Percentiles rank a stretch among this genome's conserved stretches.
Conservation (phyloP, 2,888 invertebrate genomes). For the Alloplasta piceator region DNA sequence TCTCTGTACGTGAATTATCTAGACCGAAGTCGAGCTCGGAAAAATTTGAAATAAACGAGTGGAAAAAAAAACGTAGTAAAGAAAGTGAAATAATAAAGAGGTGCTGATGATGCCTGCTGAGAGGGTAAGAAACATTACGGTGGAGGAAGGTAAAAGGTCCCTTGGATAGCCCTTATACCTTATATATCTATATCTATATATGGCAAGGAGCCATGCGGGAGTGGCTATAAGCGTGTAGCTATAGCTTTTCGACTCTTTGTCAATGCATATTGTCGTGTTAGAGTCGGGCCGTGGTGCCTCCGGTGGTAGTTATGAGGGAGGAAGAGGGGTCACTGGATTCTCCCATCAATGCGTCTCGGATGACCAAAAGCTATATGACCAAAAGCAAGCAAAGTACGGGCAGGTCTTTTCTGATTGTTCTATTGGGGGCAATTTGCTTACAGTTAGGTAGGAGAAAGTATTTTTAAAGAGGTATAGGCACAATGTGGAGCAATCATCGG, state of each 20-base stretch:
- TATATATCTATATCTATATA: slow-evolving; percentile 5
- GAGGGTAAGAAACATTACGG: slow-evolving; percentile 20
- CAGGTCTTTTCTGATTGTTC: slow-evolving; percentile 69
- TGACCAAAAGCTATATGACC: neutral
- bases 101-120: slow-evolving; percentile 43
- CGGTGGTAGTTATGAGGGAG: neutral
- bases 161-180: neutral
- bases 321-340: neutral
- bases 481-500: slow-evolving; percentile 72
- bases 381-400: slow-evolving; percentile 14
- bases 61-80: slow-evolving; percentile 20
- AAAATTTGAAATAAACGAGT: neutral
- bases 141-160: slow-evolving; percentile 21
- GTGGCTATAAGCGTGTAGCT: neutral
- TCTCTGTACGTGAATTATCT: neutral
- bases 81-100: slow-evolving; percentile 43
- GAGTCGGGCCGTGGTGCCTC: too few relatives aligned
- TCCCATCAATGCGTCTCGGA: neutral
- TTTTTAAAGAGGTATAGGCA: slow-evolving; percentile 68
- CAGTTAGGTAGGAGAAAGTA: slow-evolving; percentile 67
- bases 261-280: too few relatives aligned
- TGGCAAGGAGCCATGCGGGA: slow-evolving; percentile 14
- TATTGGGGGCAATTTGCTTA: slow-evolving; percentile 70
- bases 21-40: neutral
- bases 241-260: slow-evolving; percentile 7